Evolutionary conservation across 53 echinoderm and acorn worm genomes (phyloP).

Genomic region (Zoroaster sp.): DNA sequence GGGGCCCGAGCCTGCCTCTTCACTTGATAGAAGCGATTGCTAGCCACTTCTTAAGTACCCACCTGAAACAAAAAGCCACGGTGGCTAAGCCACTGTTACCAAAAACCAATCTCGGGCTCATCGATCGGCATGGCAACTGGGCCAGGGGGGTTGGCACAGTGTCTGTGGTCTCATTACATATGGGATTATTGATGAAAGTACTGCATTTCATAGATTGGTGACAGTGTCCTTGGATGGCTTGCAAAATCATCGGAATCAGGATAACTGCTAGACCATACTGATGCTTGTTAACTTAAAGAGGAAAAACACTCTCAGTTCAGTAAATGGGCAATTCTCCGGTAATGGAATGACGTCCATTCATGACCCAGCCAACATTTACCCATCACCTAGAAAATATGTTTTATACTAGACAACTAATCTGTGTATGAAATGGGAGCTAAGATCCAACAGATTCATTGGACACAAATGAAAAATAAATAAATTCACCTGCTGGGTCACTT

Average conservation of each 20-base stretch:
- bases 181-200: background rate
- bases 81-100: background rate
- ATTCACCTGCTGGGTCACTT: no score
- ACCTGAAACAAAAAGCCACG: background rate
- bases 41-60: constrained; percentile 18
- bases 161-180: constrained; percentile 24
- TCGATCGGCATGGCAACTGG: constrained; percentile 28
- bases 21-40: constrained; percentile 12
- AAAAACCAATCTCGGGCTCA: background rate
- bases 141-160: background rate
- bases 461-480: no score
- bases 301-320: background rate
- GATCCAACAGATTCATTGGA: no score
- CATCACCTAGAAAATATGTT: no score
- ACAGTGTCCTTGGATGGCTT: background rate
- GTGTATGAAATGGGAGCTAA: no score
- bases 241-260: background rate
- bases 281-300: background rate
- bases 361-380: no score
- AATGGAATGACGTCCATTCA: no score
- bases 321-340: no score
- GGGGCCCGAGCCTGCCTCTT: background rate
- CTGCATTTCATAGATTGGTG: background rate
- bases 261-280: background rate
- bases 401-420: no score